Percentiles rank a stretch among this genome's conserved stretches.
Evolutionary conservation across 2,113 vertebrate genomes (phyloP).

Genomic region (Pleuronectes platessa): DNA sequence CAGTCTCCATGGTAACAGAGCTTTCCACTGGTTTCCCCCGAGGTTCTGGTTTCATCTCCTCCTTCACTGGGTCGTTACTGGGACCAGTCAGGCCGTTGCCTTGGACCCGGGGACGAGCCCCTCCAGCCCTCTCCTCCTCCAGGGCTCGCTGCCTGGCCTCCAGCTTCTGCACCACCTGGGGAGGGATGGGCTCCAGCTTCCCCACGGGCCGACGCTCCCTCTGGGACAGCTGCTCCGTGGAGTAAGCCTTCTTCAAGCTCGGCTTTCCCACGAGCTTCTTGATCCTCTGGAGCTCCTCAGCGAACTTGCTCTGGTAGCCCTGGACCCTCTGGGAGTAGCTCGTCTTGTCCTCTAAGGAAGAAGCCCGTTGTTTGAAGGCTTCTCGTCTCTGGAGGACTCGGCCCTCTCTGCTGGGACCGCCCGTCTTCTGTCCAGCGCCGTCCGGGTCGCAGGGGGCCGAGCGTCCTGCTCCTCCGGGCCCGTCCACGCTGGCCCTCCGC

Average conservation of each 20-base stretch:
- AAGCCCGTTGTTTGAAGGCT: conserved; percentile 90
- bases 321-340: conserved; percentile 83
- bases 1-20: conserved; percentile 71
- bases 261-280: conserved; percentile 85
- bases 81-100: conserved; percentile 23
- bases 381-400: conserved; percentile 74
- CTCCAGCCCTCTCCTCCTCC: conserved; percentile 31
- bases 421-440: conserved; percentile 57
- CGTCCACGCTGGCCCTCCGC: conserved; percentile 84
- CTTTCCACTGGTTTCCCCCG: conserved; percentile 36
- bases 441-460: conserved; percentile 83
- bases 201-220: conserved; percentile 60
- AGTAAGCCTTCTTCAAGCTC: conserved; percentile 77
- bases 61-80: conserved; percentile 2
- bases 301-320: conserved; percentile 90
- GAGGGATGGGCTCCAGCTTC: conserved; percentile 67
- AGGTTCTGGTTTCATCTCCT: conserved; percentile 30
- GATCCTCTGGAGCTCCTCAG: conserved; percentile 91
- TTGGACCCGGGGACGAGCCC: conserved; percentile 24
- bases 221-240: conserved; percentile 80
- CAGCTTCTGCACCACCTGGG: conserved; percentile 72
- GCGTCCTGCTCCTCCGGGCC: conserved; percentile 77
- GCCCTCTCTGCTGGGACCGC: conserved; percentile 56
- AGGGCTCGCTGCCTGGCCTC: conserved; percentile 63
- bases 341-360: conserved; percentile 90